Evolutionary conservation across 37 sponge, comb jelly and placozoan genomes (phyloP), one percentile per base, ranked within the genome.

Genomic region (Tethya wilhelma): DNA sequence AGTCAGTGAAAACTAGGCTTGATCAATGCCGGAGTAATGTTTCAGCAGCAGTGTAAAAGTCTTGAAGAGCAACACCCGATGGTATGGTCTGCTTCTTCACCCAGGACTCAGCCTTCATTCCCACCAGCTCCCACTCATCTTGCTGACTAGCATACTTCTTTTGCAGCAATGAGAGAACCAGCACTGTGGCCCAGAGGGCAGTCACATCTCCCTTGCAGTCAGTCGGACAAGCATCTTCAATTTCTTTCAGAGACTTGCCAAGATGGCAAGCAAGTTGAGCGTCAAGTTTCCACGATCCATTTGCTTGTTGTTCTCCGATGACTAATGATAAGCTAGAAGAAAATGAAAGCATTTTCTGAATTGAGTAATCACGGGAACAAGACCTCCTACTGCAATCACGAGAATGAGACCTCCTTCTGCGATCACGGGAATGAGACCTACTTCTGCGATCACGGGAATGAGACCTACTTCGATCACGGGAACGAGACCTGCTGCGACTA

Each of bases 61-160:
- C 28, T 26, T 75, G 37, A 29, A 75, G 31, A 4, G 56, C 20
- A 29, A 80, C 17, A 40, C 43, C 67, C 0, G n/a, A 2, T 30
- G 87, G 74, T 0, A 86, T 23, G 40, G 45, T 8, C 63, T 89
- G 90, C 63, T 63, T 65, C n/a, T 79, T 79, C 14, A 84, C 53
- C 90, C 90, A 89, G 26, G 56, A 29, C 69, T 89, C 80, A 12
- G 90, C 84, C 71, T 89, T 89, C 79, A 83, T 40, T 89, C 90
- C 26, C 84, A n/a, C n/a, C n/a, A n/a, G n/a, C n/a, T n/a, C n/a
- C n/a, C n/a, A n/a, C n/a, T n/a, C n/a, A n/a, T n/a, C 84, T 38
- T 78, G 73, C 38, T 69, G 67, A 1, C 63, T 43, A 9, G 67
- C 57, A 39, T 65, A 70, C 28, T 65, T 71, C 49, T 30, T 37